These are phyloP conservation scores for Porites lobata DNA, from an alignment of 92 coral and sea anemone genomes.

Conservation along the genomic window DNA sequence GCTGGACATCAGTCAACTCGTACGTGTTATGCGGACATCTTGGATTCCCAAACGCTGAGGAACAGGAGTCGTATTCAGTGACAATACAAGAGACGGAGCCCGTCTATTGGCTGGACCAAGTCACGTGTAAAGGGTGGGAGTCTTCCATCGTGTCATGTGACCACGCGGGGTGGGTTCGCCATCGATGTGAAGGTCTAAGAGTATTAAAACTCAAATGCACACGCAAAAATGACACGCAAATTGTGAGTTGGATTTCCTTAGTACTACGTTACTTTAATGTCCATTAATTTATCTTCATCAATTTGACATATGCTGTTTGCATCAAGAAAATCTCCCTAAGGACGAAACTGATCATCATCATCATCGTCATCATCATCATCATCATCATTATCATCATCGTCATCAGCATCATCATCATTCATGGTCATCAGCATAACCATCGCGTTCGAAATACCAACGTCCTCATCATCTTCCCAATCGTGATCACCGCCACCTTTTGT, in stretches of 20 bases:
- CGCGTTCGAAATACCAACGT: too few relatives aligned
- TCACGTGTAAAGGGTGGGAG: slow-evolving; percentile 85
- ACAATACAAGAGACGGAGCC: slow-evolving; percentile 24
- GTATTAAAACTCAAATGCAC: slow-evolving; percentile 79
- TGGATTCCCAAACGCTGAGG: slow-evolving; percentile 75
- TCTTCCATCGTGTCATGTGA: slow-evolving; percentile 91
- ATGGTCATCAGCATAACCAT: too few relatives aligned
- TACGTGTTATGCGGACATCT: slow-evolving; percentile 87
- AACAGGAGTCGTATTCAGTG: slow-evolving; percentile 18
- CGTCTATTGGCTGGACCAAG: slow-evolving; percentile 68
- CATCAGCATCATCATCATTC: too few relatives aligned
- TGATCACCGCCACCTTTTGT: too few relatives aligned
- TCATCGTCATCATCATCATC: not conserved
- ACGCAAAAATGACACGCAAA: slow-evolving; percentile 11
- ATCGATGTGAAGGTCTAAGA: slow-evolving; percentile 66
- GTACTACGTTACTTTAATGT: not conserved
- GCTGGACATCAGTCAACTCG: slow-evolving; percentile 80
- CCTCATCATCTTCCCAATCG: too few relatives aligned
- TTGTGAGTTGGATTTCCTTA: not conserved
- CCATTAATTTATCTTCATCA: not conserved
- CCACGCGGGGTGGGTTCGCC: slow-evolving; percentile 80
- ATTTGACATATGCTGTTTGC: too few relatives aligned
- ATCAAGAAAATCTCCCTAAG: too few relatives aligned
- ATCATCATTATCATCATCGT: not conserved
- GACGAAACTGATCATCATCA: not conserved